A percentile compares a stretch with the other conserved stretches of the same genome.
phyloP scores from a whole-genome alignment of 2,113 vertebrate species.

The Cyprinus carpio region DNA sequence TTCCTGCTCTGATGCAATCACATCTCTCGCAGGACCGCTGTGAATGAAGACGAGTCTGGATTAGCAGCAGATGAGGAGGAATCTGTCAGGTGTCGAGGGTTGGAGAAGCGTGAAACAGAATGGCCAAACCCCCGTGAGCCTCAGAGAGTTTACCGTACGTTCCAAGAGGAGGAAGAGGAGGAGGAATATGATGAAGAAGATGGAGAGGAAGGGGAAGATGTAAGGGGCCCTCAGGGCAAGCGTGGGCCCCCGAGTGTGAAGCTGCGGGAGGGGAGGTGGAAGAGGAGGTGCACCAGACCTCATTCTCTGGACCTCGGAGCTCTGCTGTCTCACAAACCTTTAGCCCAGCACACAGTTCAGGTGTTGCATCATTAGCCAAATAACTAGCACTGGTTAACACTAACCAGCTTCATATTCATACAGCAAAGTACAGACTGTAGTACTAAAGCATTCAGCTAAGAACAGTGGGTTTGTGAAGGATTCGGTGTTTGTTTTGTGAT shows the following conservation, averaged over 20 bases:
- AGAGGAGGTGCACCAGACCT: conserved; percentile 70
- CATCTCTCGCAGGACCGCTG: neutral
- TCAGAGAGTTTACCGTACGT: neutral
- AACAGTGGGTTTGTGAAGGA: neutral
- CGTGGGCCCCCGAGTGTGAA: conserved; percentile 61
- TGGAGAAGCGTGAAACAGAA: neutral
- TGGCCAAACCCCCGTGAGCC: neutral
- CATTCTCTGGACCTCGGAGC: conserved; percentile 57
- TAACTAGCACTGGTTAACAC: too few species aligned
- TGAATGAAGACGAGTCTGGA: neutral
- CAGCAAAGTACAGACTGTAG: neutral
- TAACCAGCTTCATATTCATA: too few species aligned
- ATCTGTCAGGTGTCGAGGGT: neutral
- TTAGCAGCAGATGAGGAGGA: neutral
- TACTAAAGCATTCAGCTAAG: neutral
- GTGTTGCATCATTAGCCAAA: too few species aligned
- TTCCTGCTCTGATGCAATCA: neutral
- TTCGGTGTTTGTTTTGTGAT: neutral
- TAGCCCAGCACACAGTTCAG: conserved; percentile 16
- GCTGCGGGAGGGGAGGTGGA: conserved; percentile 61
- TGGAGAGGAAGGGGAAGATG: conserved; percentile 44
- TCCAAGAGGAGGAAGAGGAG: conserved; percentile 35
- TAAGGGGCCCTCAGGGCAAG: conserved; percentile 62
- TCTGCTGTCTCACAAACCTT: conserved; percentile 52
- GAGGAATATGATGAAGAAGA: conserved; percentile 38